Conservation (phyloP, 2,888 invertebrate species). For the Loripinus fragilis region DNA sequence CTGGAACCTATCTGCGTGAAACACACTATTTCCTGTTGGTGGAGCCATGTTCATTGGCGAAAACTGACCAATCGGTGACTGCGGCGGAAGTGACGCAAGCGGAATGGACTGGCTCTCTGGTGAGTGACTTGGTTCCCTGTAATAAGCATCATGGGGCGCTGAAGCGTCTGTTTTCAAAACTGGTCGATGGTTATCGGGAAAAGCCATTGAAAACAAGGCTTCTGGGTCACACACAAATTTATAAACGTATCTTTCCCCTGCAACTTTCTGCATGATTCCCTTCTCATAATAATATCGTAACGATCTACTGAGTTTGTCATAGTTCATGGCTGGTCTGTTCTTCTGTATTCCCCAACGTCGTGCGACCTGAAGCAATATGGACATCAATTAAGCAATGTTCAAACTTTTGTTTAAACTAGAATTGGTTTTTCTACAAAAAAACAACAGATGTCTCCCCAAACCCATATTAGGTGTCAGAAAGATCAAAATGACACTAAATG, state of each 20-base stretch:
- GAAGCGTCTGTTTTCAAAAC: conserved; percentile 76
- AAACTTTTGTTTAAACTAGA: too few species aligned
- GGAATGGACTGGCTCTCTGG: conserved; percentile 61
- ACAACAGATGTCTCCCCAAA: too few species aligned
- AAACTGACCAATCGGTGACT: conserved; percentile 50
- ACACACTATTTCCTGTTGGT: conserved; percentile 48
- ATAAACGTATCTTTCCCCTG: conserved; percentile 96
- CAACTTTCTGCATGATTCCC: conserved; percentile 99
- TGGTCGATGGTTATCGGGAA: conserved; percentile 79
- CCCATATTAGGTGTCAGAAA: too few species aligned
- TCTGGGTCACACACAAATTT: conserved; percentile 97
- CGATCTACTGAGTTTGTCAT: conserved; percentile 96
- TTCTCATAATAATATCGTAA: conserved; percentile 98
- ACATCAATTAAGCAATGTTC: too few species aligned
- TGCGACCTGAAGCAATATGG: conserved; percentile 88
- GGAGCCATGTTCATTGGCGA: conserved; percentile 61
- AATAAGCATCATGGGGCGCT: conserved; percentile 53
- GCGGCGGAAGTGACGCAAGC: conserved; percentile 54
- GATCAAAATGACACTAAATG: too few species aligned
- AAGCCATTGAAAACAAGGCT: conserved; percentile 82
- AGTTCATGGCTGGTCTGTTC: conserved; percentile 98
- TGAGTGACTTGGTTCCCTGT: conserved; percentile 62
- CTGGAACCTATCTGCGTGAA: conserved; percentile 69
- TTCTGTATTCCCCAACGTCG: conserved; percentile 98
- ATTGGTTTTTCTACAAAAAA: too few species aligned